Percentiles rank a stretch among this genome's conserved stretches.
Evolutionary conservation across 2,113 vertebrate genomes (phyloP).

Genomic region (Emydocephalus ijimae): DNA sequence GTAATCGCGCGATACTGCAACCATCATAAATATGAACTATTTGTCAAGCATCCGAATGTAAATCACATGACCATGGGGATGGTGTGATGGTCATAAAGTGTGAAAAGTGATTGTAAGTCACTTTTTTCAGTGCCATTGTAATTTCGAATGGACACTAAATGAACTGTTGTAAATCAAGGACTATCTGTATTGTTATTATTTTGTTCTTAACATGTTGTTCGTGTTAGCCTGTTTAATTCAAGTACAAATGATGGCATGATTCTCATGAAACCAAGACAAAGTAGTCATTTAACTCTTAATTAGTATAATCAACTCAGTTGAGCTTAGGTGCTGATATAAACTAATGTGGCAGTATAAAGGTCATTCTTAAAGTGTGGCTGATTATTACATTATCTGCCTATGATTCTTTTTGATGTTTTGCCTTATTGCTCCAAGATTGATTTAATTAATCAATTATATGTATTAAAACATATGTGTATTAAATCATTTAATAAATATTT

Average conservation of each 20-base stretch:
- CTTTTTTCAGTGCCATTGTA: background rate
- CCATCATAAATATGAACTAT: background rate
- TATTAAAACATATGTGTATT: background rate
- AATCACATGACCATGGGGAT: background rate
- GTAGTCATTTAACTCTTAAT: constrained; percentile 63
- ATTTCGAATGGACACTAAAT: background rate
- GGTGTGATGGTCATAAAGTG: background rate
- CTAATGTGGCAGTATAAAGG: constrained; percentile 56
- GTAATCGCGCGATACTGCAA: background rate
- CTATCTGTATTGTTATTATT: constrained; percentile 40
- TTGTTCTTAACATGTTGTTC: background rate
- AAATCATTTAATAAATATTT: background rate
- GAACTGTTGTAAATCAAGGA: background rate
- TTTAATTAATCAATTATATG: background rate
- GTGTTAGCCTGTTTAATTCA: fast-evolving
- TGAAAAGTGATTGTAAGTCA: background rate
- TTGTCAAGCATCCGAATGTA: background rate
- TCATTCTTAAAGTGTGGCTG: constrained; percentile 54
- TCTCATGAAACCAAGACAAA: constrained; percentile 44
- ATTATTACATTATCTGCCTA: constrained; percentile 20
- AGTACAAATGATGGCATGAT: background rate
- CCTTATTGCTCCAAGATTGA: constrained; percentile 16
- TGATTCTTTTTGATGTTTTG: constrained; percentile 26
- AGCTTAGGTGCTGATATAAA: constrained; percentile 55
- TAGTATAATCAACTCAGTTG: constrained; percentile 63